phyloP scores from a whole-genome alignment of 1,140 invertebrate species.

The Gryllus bimaculatus region DNA sequence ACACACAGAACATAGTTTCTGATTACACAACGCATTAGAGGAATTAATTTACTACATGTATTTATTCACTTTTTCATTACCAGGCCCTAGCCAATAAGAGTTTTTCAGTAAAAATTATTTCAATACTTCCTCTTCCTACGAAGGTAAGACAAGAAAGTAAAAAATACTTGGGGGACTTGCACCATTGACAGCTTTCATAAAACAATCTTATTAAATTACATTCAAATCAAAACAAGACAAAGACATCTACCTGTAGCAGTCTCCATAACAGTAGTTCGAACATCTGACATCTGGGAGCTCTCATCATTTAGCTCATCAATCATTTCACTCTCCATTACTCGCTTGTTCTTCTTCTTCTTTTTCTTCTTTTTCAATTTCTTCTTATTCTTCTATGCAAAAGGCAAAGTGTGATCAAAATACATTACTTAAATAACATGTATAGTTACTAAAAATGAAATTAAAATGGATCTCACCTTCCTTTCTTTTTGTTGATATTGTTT shows the following conservation, averaged over 20 bases:
- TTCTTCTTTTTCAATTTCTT: background rate
- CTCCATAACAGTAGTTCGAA: slow-evolving; percentile 48
- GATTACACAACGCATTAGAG: too few species aligned
- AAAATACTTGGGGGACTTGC: too few species aligned
- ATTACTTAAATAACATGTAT: background rate
- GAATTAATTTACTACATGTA: too few species aligned
- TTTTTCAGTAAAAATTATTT: too few species aligned
- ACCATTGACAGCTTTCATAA: too few species aligned
- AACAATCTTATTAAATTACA: too few species aligned
- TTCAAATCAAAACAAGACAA: background rate
- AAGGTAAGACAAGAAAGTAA: too few species aligned
- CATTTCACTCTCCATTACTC: slow-evolving; percentile 23
- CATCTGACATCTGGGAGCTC: slow-evolving; percentile 32
- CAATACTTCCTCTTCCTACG: too few species aligned
- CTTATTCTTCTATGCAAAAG: background rate
- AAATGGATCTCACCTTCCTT: slow-evolving; percentile 26
- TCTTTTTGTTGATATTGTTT: slow-evolving; percentile 33
- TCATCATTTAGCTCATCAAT: slow-evolving; percentile 29
- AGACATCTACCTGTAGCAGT: slow-evolving; percentile 36
- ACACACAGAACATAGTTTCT: too few species aligned
- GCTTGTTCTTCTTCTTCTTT: slow-evolving; percentile 20
- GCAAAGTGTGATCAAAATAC: background rate
- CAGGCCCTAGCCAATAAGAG: too few species aligned
- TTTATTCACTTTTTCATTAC: too few species aligned
- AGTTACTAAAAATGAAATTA: background rate